Conservation (phyloP, 2,888 invertebrate genomes). For the Mythimna albipuncta region DNA sequence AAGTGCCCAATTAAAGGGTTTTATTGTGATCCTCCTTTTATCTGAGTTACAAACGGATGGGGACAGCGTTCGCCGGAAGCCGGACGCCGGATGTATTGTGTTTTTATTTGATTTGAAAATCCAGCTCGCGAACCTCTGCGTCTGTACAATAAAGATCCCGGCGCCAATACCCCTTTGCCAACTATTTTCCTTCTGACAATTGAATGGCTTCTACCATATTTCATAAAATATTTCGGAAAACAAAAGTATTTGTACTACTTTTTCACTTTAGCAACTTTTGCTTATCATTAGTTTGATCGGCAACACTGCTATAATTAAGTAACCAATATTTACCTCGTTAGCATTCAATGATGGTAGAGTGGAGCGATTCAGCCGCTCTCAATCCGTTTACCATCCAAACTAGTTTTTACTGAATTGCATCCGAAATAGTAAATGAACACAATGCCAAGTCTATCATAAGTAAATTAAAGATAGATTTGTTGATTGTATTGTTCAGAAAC, state of each 20-base stretch:
- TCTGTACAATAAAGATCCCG: background rate
- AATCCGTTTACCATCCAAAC: too few relatives aligned
- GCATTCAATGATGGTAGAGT: background rate
- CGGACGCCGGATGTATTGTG: constrained; percentile 5
- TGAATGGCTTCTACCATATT: constrained; percentile 4
- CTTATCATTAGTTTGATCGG: background rate
- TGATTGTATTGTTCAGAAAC: background rate
- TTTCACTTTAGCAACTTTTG: background rate
- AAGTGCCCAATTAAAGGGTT: constrained; percentile 25
- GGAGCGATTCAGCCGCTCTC: too few relatives aligned
- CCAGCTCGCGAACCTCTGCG: background rate
- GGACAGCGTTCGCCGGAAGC: background rate
- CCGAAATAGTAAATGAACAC: background rate
- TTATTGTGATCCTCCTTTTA: constrained; percentile 20
- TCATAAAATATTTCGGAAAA: background rate
- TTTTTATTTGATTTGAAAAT: constrained; percentile 41
- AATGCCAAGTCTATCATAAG: background rate
- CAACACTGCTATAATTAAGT: background rate
- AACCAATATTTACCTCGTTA: background rate
- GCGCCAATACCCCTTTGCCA: background rate
- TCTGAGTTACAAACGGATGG: background rate
- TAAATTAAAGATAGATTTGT: background rate
- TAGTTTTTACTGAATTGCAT: background rate
- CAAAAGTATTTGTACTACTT: background rate
- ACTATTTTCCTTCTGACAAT: constrained; percentile 5